phyloP scores from a whole-genome alignment of 2,113 vertebrate genomes.

The Nannobrachium achirus region DNA sequence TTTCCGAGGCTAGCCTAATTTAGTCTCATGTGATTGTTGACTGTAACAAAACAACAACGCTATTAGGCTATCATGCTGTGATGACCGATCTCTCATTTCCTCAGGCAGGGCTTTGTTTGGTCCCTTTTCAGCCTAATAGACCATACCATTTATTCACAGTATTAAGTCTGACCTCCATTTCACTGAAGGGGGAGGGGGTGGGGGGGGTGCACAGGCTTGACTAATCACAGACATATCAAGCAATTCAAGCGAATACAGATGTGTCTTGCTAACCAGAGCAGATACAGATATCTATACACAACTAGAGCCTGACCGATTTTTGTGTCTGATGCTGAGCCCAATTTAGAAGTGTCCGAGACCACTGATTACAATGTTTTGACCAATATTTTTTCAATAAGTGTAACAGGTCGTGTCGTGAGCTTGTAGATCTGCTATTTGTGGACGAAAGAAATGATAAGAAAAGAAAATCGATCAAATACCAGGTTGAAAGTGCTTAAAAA shows the following conservation, averaged over 20 bases:
- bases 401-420: too few relatives aligned
- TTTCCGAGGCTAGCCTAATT: conserved; percentile 55
- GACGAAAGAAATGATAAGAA: too few relatives aligned
- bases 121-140: conserved; percentile 27
- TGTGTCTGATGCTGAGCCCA: too few relatives aligned
- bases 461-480: too few relatives aligned
- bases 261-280: background rate
- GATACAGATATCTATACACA: too few relatives aligned
- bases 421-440: too few relatives aligned
- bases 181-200: background rate
- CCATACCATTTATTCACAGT: conserved; percentile 27
- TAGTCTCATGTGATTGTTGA: conserved; percentile 36
- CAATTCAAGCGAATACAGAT: background rate
- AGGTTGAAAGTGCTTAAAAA: too few relatives aligned
- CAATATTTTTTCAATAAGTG: background rate
- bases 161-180: conserved; percentile 35
- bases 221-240: background rate
- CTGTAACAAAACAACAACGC: conserved; percentile 32
- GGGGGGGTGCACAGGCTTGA: conserved; percentile 2
- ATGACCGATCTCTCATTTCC: conserved; percentile 6
- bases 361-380: too few relatives aligned
- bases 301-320: too few relatives aligned
- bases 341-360: too few relatives aligned
- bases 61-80: conserved; percentile 42
- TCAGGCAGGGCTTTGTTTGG: background rate